Base-by-base conservation (phyloP, 1,140 invertebrate species). In the Stegodyphus dumicola region DNA sequence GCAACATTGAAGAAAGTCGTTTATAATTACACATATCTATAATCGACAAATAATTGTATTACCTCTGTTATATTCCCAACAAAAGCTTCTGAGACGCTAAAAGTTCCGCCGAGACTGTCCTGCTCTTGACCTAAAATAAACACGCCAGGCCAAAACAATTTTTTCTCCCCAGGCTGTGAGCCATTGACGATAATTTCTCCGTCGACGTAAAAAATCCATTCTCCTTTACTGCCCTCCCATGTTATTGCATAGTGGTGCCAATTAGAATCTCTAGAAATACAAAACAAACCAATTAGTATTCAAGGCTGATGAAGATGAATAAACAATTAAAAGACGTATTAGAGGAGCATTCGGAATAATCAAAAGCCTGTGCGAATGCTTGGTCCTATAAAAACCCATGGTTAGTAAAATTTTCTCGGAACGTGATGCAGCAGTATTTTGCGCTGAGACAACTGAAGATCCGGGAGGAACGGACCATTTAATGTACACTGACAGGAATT, bases 11-110 rank as follows among this genome's bases (percentile, higher is more conserved):
- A 51, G 9, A 51, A 18, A 9, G 2, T 7, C 6, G 18, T 13
- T 48, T 15, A 33, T 3, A 56, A 56, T 7, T 7, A 33, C 17
- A n/a, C 18, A n/a, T 13, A 11, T 60, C 7, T 15, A 77, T 15
- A 15, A 15, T 3, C 11, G 48, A 33, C n/a, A 65, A 18, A 7
- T 9, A n/a, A 10, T 52, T 76, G 33, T 33, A 33, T 56, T 83
- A 87, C 86, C 52, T 87, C 78, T 67, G 78, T 73, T 18, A 87
- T 87, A 7, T 87, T 79, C 17, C 86, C 86, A 7, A 56, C 64
- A 51, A 83, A 87, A 9, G 86, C 65, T 83, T 87, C 86, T 18
- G 17, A 18, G 9, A 51, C 56, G 51, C 79, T 87, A 48, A 87
- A 87, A 4, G 65, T 67, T 5, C 73, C 75, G 4, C 86, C 86